phyloP scores from a whole-genome alignment of 2,797 vertebrate species.

The Psittacula echo region DNA sequence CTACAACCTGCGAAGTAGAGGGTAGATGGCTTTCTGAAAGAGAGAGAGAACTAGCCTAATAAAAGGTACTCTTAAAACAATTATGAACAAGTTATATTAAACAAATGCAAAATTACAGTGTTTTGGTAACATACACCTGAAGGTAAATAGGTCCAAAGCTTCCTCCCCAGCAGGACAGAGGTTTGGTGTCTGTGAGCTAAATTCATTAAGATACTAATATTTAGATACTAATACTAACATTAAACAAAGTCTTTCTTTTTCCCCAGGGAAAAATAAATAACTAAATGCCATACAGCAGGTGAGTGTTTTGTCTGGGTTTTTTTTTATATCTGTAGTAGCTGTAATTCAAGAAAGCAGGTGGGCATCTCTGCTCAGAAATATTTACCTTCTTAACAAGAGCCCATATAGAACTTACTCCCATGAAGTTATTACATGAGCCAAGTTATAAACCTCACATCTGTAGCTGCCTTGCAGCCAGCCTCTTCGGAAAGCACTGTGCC shows the following conservation, averaged over 20 bases:
- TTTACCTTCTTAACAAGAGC: neutral
- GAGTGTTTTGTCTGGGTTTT: neutral
- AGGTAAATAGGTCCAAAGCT: neutral
- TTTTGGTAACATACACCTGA: neutral
- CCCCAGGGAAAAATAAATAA: no score
- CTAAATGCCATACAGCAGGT: neutral
- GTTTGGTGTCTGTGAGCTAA: neutral
- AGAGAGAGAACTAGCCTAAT: neutral
- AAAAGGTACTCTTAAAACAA: neutral
- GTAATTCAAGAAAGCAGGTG: neutral
- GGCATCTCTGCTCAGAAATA: neutral
- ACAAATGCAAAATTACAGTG: neutral
- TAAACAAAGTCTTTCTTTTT: neutral
- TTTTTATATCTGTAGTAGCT: neutral
- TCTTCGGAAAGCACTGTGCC: neutral
- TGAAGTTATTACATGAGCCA: neutral
- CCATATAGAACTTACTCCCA: neutral
- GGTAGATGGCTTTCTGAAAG: neutral
- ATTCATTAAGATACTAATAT: neutral
- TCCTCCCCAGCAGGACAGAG: neutral
- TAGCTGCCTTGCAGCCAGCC: neutral
- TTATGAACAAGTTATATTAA: neutral
- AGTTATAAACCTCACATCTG: neutral
- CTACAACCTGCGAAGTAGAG: neutral
- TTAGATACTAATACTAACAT: neutral